phyloP scores from a whole-genome alignment of 2,797 vertebrate genomes.

The Chaenodraco wilsoni region DNA sequence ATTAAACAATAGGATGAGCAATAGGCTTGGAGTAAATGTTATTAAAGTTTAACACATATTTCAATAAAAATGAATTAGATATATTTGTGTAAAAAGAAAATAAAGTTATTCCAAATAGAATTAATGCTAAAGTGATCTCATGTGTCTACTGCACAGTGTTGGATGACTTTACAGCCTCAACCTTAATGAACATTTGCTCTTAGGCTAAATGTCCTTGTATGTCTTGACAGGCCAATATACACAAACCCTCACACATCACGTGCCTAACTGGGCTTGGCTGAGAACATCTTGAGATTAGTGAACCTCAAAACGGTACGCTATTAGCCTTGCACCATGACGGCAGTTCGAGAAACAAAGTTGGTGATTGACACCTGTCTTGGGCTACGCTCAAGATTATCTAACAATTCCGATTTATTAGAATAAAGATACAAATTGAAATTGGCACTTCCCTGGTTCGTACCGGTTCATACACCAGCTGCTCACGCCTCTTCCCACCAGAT shows the following conservation, averaged over 20 bases:
- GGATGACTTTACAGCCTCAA: too few relatives aligned
- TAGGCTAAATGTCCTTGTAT: too few relatives aligned
- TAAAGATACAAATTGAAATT: neutral
- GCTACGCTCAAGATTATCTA: neutral
- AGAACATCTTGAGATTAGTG: neutral
- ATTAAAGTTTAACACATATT: neutral
- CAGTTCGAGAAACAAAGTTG: neutral
- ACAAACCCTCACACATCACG: too few relatives aligned
- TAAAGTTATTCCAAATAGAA: too few relatives aligned
- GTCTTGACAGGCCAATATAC: too few relatives aligned
- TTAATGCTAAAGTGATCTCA: too few relatives aligned
- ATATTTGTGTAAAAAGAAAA: too few relatives aligned
- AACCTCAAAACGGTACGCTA: neutral
- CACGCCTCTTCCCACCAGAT: constrained; percentile 1
- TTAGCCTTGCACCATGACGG: too few relatives aligned
- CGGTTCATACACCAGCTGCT: neutral
- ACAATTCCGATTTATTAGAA: neutral
- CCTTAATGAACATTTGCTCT: too few relatives aligned
- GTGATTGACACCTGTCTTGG: neutral
- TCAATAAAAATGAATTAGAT: too few relatives aligned
- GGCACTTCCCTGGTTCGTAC: neutral
- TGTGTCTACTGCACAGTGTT: too few relatives aligned
- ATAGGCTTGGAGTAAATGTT: neutral
- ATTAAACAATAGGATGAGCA: neutral
- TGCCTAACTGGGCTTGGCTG: too few relatives aligned